Evolutionary conservation across 2,888 invertebrate species (phyloP), one percentile per base, ranked within the genome.

Genomic region (Cantharis flavilabris): DNA sequence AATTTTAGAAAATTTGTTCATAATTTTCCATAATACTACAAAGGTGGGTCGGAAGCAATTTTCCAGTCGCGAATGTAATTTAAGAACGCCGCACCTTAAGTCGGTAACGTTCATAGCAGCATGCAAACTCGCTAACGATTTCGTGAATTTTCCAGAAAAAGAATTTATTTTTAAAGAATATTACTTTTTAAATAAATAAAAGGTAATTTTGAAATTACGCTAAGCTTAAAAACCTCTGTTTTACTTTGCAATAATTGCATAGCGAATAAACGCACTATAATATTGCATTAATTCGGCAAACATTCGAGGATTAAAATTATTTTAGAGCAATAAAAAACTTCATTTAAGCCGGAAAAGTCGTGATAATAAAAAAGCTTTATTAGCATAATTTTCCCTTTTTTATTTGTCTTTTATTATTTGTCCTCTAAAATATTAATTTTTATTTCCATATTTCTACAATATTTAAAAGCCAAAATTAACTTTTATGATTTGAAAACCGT

Each of bases 1-100:
- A 49, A 49, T 49, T 49, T 49, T n/a, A 49, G 7, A 49, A 49
- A 49, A 49, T 49, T 49, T 49, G 49, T 49, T 49, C 49, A 49
- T 49, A 49, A 49, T 49, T 49, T 49, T 49, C 49, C 49, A 49
- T 49, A 67, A 67, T 26, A 67, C 65, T 67, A 67, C 26, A 67
- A 67, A 67, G 65, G 65, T 67, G n/a, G 65, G 65, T n/a, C 65
- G 65, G 49, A 49, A 67, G 65, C 26, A 67, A 67, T 67, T 67
- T 67, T 67, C 65, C 65, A 20, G 23, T 67, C 20, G 65, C 18
- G 65, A 20, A 23, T 67, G 65, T 67, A 67, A 67, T 67, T 67
- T 67, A 67, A 67, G 65, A 26, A 67, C 65, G 65, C 65, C 65
- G 65, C 65, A 67, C 65, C 65, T 67, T 67, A 67, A 67, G 65